Evolutionary conservation across 2,888 invertebrate species (phyloP), one percentile per base, ranked within the genome.

Genomic region (Ptilodon capucinus): DNA sequence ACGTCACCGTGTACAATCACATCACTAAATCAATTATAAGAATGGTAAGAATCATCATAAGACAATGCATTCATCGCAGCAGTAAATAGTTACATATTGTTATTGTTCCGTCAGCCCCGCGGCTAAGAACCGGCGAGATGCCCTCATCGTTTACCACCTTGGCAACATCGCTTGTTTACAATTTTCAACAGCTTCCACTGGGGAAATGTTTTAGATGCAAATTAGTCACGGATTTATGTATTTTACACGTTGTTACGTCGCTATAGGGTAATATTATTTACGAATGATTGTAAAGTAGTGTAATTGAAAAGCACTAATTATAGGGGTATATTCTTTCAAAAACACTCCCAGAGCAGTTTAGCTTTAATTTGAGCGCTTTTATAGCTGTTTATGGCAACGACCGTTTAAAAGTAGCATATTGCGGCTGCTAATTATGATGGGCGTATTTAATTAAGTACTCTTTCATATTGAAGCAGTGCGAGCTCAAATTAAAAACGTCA

Each of bases 151-250:
- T 42, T 50, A 54, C 16, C 40, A 40, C 25, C 54, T 52, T 67
- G 56, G 54, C 57, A 60, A 42, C 46, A 16, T 42, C 47, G 13
- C 48, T 47, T 64, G 64, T 64, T 64, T 64, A 57, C 60, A 62
- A 47, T 55, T 46, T 48, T 47, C 46, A 43, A 59, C 42, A 65
- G 43, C 43, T 46, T 42, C 42, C 48, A 21, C 36, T 49, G 56
- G 46, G 42, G 40, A 50, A 50, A 49, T 51, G 47, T 46, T 52
- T 51, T 38, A 39, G 25, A 52, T 49, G 44, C 35, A 45, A 58
- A 63, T 48, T 57, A 44, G 48, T 47, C 39, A 42, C 41, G 44
- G 40, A 38, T 49, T 43, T 28, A 47, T 43, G 38, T 46, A 39
- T 50, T 55, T 51, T 47, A 14, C 41, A 40, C 16, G 4, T 38